These are phyloP conservation scores for Porites rus DNA, from an alignment of 92 coral and sea anemone species.

Conservation along the genomic window DNA sequence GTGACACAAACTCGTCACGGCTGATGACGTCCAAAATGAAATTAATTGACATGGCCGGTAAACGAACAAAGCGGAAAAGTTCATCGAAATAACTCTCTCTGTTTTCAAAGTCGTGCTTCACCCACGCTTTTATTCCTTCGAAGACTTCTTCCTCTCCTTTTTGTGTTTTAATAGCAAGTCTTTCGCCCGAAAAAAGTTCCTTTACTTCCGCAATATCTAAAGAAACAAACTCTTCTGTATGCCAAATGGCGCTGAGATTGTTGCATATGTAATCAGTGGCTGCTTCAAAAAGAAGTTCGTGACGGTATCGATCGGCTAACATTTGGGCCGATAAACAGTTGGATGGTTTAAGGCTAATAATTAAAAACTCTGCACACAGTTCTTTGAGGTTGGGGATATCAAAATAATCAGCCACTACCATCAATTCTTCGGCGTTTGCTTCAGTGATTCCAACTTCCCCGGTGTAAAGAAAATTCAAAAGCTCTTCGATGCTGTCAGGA, in stretches of 20 bases:
- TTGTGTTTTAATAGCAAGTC: slow-evolving; percentile 30
- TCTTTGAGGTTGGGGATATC: slow-evolving; percentile 31
- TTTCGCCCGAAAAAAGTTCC: slow-evolving; percentile 25
- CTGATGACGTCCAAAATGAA: slow-evolving; percentile 15
- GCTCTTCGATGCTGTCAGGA: slow-evolving; percentile 12
- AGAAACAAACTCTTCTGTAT: slow-evolving; percentile 30
- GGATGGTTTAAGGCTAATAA: slow-evolving; percentile 14
- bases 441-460: slow-evolving; percentile 31
- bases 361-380: slow-evolving; percentile 41
- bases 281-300: slow-evolving; percentile 15
- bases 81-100: slow-evolving; percentile 19
- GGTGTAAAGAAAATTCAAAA: slow-evolving; percentile 40
- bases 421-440: slow-evolving; percentile 14
- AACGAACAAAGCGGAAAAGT: slow-evolving; percentile 30
- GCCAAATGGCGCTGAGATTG: slow-evolving; percentile 34
- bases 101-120: slow-evolving; percentile 11
- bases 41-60: slow-evolving; percentile 28
- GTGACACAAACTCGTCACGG: slow-evolving; percentile 47
- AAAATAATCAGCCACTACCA: slow-evolving; percentile 24
- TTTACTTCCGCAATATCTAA: slow-evolving; percentile 9
- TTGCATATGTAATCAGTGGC: slow-evolving; percentile 41
- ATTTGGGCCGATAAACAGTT: slow-evolving; percentile 41
- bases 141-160: slow-evolving; percentile 50
- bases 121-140: slow-evolving; percentile 32
- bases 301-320: slow-evolving; percentile 34